Conservation (phyloP, 53 echinoderm and acorn worm species). For the Echinarachnius parma region DNA sequence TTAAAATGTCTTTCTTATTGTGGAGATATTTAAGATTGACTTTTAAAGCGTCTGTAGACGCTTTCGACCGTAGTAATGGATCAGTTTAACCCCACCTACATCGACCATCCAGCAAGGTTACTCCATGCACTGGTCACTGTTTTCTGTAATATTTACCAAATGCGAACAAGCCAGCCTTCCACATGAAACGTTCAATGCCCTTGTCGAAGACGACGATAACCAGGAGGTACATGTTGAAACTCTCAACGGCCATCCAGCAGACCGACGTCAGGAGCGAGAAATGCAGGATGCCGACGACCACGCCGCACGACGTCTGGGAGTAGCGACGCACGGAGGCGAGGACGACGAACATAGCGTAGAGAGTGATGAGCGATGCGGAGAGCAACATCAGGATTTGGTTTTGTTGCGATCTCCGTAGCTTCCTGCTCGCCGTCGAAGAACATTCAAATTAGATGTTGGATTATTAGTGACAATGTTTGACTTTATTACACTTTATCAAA, state of each 20-base stretch:
- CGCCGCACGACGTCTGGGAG: conserved; percentile 44
- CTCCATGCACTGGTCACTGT: too few species aligned
- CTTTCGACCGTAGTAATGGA: too few species aligned
- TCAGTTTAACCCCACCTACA: too few species aligned
- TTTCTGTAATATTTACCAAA: conserved; percentile 49
- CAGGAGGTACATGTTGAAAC: conserved; percentile 69
- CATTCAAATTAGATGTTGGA: too few species aligned
- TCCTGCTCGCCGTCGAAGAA: too few species aligned
- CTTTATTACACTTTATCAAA: too few species aligned
- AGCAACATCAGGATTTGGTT: conserved; percentile 64
- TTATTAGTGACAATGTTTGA: too few species aligned
- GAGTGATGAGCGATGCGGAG: conserved; percentile 48
- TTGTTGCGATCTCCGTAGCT: conserved; percentile 44
- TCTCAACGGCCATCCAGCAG: conserved; percentile 79
- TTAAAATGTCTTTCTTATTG: too few species aligned
- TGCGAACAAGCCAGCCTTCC: conserved; percentile 51
- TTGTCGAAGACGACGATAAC: conserved; percentile 62
- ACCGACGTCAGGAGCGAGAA: conserved; percentile 69
- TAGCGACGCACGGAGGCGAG: conserved; percentile 47
- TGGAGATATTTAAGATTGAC: too few species aligned
- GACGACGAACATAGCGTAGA: conserved; percentile 63
- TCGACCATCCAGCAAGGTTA: too few species aligned
- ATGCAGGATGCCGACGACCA: conserved; percentile 62
- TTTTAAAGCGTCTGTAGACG: too few species aligned
- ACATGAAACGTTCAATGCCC: conserved; percentile 48